These are phyloP conservation scores for Leptura quadrifasciata DNA, from an alignment of 2,888 invertebrate genomes.

Conservation along the genomic window DNA sequence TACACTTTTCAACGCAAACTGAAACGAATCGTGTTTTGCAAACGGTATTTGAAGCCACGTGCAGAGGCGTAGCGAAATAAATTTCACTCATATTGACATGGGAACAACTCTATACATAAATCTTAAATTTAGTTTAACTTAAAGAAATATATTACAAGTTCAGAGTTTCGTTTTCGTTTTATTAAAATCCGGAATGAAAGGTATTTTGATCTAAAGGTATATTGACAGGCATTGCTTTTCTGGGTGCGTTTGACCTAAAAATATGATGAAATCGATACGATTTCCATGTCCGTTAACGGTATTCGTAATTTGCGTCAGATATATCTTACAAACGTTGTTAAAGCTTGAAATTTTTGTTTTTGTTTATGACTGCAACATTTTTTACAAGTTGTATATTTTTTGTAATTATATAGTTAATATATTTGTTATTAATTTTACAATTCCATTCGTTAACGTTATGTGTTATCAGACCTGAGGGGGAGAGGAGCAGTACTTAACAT, in stretches of 20 bases:
- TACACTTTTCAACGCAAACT: constrained; percentile 45
- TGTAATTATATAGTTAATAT: too few relatives aligned
- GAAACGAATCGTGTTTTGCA: constrained; percentile 48
- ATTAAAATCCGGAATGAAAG: constrained; percentile 5
- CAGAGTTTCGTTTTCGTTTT: constrained; percentile 5
- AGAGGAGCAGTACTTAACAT: too few relatives aligned
- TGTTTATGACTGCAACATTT: too few relatives aligned
- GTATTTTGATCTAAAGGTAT: constrained; percentile 24
- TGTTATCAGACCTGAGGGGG: too few relatives aligned
- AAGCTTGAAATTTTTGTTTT: too few relatives aligned
- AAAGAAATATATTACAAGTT: constrained; percentile 27
- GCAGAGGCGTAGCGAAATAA: constrained; percentile 53
- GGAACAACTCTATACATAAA: constrained; percentile 45
- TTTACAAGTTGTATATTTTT: too few relatives aligned
- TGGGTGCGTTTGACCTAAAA: not conserved
- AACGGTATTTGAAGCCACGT: constrained; percentile 50
- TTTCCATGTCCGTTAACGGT: too few relatives aligned
- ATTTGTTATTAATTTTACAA: too few relatives aligned
- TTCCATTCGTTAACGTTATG: too few relatives aligned
- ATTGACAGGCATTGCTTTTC: not conserved
- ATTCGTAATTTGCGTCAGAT: too few relatives aligned
- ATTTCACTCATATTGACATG: constrained; percentile 48
- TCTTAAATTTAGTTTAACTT: constrained; percentile 37
- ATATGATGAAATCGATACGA: not conserved
- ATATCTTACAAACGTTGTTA: too few relatives aligned